These are phyloP conservation scores for Cryptosula pallasiana DNA, from an alignment of 2,888 invertebrate species.

Conservation along the genomic window DNA sequence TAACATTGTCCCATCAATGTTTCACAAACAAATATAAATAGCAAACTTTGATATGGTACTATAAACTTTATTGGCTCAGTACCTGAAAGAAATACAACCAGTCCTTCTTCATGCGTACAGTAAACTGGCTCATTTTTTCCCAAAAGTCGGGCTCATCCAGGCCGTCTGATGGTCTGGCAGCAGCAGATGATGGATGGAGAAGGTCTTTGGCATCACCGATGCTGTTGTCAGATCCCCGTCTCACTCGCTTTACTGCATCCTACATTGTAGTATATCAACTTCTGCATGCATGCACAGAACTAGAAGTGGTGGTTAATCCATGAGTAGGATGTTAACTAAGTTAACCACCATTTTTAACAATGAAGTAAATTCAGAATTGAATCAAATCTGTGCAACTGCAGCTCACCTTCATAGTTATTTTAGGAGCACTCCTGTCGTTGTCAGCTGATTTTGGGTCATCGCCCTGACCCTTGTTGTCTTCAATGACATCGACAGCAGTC, in stretches of 20 bases:
- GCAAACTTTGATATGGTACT: not conserved
- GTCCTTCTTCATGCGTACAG: conserved; percentile 54
- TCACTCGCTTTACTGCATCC: not conserved
- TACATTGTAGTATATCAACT: not conserved
- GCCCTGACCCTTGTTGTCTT: too few species aligned
- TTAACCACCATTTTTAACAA: too few species aligned
- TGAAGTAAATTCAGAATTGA: too few species aligned
- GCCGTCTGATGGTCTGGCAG: not conserved
- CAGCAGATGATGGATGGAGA: conserved; percentile 8
- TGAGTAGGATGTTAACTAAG: too few species aligned
- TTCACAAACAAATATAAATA: not conserved
- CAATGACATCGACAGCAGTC: too few species aligned
- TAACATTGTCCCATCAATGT: not conserved
- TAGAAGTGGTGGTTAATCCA: too few species aligned
- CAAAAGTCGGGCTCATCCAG: conserved; percentile 28
- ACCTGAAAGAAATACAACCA: conserved; percentile 56
- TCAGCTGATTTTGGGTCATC: too few species aligned
- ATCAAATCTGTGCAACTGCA: too few species aligned
- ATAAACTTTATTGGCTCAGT: not conserved
- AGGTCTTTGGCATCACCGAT: conserved; percentile 19
- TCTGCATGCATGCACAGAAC: too few species aligned
- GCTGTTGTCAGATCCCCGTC: not conserved
- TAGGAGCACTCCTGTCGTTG: too few species aligned
- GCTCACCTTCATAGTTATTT: too few species aligned
- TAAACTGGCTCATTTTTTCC: conserved; percentile 49